Evolutionary conservation across 2,888 invertebrate species (phyloP), one percentile per base, ranked within the genome.

Genomic region (Blastobasis lacticolella): DNA sequence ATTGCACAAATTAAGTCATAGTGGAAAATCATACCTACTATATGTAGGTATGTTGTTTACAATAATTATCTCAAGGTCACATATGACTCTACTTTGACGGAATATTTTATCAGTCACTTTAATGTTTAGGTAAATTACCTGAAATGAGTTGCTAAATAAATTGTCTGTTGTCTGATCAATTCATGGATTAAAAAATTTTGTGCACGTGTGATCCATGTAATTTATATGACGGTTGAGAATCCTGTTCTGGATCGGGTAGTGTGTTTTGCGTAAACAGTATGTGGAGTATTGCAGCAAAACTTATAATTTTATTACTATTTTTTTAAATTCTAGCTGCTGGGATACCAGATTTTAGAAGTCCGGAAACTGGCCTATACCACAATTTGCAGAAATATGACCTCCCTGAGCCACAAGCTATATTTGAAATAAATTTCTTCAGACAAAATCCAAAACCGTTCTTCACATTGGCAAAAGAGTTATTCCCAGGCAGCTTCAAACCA

Each of bases 281-380:
- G 23, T 23, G 3, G 23, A 23, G 23, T 23, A 23, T 23, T 23
- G 23, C 23, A 3, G 23, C 23, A 23, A 23, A 3, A 23, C 23
- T 23, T 23, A 1, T 23, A 23, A 23, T 23, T 23, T 23, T 23
- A 23, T 23, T 23, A 2, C 23, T 23, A 23, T 23, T 23, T 42
- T 6, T 23, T 44, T 36, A 0, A 43, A 10, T 37, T 90, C 53
- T 75, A 96, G 96, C 96, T 67, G 97, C 97, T 51, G 98, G 98
- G 41, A 98, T 98, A 62, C 98, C 98, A 23, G 98, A 98, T 76
- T 98, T 98, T 76, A 92, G 98, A 36, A 96, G 97, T 23, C 97
- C 97, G 0, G 95, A 94, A 38, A 94, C 95, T 51, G 98, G 98
- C 0, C 88, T 99, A 0, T 99, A 98, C 75, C 92, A 94, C 75